Evolutionary conservation across 2,888 invertebrate genomes (phyloP).

Genomic region (Zaprionus lineosus): DNA sequence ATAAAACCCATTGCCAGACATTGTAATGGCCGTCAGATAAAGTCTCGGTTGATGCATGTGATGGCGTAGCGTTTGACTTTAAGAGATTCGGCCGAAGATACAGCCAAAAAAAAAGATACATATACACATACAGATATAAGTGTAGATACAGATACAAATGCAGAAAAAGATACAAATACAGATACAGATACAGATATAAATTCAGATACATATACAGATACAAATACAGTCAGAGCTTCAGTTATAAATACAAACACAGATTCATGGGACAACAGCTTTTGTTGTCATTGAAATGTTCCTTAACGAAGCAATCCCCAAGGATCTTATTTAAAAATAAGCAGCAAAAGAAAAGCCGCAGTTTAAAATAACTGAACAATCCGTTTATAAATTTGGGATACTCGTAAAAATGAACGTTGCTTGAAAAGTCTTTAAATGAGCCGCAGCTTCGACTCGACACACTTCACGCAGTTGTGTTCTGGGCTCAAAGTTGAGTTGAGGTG

Average conservation of each 20-base stretch:
- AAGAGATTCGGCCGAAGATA: too few species aligned
- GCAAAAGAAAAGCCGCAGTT: too few species aligned
- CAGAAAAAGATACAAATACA: neutral
- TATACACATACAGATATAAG: neutral
- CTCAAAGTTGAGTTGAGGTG: too few species aligned
- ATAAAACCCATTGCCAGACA: conserved; percentile 51
- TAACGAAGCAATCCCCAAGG: neutral
- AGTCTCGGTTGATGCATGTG: conserved; percentile 36
- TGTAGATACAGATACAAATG: neutral
- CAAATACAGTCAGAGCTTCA: neutral
- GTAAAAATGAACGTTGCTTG: too few species aligned
- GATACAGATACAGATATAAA: neutral
- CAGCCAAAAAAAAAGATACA: too few species aligned
- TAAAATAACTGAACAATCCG: neutral
- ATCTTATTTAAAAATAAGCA: neutral
- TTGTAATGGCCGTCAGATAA: conserved; percentile 48
- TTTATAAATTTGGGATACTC: too few species aligned
- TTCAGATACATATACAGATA: neutral
- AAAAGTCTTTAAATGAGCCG: too few species aligned
- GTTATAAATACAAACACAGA: neutral
- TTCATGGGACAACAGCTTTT: neutral
- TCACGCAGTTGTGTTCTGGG: too few species aligned
- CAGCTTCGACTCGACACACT: too few species aligned
- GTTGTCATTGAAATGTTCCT: neutral
- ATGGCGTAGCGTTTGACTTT: conserved; percentile 5